Conservation (phyloP, 2,797 vertebrate species). For the Neosalanx taihuensis region DNA sequence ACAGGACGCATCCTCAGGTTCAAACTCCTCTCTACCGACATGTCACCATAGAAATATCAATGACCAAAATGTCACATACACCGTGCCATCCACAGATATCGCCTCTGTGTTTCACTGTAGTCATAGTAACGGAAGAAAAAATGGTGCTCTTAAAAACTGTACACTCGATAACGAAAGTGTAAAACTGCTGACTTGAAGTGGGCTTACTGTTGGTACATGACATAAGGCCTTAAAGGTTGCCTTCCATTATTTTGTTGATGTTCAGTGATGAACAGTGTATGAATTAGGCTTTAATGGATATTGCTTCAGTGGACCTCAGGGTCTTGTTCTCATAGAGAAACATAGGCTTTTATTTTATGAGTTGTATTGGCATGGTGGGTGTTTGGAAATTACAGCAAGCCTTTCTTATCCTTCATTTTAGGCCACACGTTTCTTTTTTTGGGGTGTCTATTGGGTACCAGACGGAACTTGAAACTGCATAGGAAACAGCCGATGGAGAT, state of each 20-base stretch:
- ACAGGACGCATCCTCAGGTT: constrained; percentile 16
- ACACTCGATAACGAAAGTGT: constrained; percentile 11
- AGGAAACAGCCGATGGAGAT: neutral
- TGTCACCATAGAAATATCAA: neutral
- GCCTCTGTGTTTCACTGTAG: constrained; percentile 39
- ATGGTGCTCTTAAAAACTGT: constrained; percentile 37
- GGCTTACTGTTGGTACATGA: constrained; percentile 23
- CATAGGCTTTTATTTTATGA: neutral
- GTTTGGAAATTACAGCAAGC: neutral
- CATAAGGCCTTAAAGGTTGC: constrained; percentile 23
- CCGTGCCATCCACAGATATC: constrained; percentile 39
- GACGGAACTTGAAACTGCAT: neutral
- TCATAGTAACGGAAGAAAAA: constrained; percentile 29
- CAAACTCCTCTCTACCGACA: constrained; percentile 15
- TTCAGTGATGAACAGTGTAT: constrained; percentile 9
- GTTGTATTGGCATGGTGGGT: neutral
- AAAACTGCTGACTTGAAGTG: constrained; percentile 21
- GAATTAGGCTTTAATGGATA: constrained; percentile 12
- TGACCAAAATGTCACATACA: constrained; percentile 45
- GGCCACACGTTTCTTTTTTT: neutral
- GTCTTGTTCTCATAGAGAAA: neutral
- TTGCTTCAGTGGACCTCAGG: neutral
- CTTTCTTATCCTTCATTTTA: neutral
- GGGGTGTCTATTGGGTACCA: neutral
- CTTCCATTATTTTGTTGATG: constrained; percentile 10